Evolutionary conservation across 2,888 invertebrate genomes (phyloP).

Genomic region (Kuschelorhynchus macadamiae): DNA sequence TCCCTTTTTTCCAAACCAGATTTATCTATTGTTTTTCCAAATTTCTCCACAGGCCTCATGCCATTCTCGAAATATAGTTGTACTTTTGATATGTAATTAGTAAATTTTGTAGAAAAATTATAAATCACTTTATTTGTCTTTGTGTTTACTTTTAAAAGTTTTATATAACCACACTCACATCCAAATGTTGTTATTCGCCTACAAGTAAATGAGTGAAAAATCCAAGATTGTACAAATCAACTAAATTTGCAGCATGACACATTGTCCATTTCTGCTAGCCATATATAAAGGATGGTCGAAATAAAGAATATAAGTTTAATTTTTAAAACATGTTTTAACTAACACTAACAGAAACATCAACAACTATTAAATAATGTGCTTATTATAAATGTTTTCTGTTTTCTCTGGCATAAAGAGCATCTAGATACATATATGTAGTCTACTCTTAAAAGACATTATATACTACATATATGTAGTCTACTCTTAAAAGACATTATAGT

Average conservation of each 20-base stretch:
- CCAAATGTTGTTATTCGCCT: slow-evolving; percentile 74
- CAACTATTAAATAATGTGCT: no score
- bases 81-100: slow-evolving; percentile 73
- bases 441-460: no score
- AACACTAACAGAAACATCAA: no score
- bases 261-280: no score
- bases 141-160: slow-evolving; percentile 71
- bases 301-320: no score
- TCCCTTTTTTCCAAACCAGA: slow-evolving; percentile 11
- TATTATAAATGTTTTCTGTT: no score
- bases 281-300: no score
- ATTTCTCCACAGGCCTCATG: slow-evolving; percentile 42
- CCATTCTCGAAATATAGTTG: slow-evolving; percentile 67
- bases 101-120: slow-evolving; percentile 71
- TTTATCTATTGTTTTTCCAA: slow-evolving; percentile 7
- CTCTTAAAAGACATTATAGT: no score
- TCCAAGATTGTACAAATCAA: neutral
- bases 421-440: no score
- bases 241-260: neutral
- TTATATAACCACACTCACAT: slow-evolving; percentile 75
- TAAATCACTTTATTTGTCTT: slow-evolving; percentile 69
- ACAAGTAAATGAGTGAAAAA: slow-evolving; percentile 44
- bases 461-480: no score
- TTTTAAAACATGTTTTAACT: no score
- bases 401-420: no score